These are phyloP conservation scores for Anguilla obscura DNA, from an alignment of 2,797 vertebrate genomes.

Conservation along the genomic window DNA sequence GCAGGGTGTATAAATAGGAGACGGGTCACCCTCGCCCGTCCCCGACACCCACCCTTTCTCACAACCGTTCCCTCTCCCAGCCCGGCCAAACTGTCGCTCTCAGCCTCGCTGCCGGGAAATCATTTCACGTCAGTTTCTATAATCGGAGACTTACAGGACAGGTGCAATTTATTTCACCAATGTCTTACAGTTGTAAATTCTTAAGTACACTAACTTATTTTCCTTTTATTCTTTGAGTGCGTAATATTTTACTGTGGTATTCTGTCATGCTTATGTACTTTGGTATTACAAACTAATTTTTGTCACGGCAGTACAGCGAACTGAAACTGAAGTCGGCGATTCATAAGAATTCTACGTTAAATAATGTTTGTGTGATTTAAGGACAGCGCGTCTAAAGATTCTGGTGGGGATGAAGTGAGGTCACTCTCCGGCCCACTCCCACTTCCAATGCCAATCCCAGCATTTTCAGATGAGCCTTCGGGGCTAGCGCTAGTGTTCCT, in stretches of 20 bases:
- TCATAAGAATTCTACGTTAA: neutral
- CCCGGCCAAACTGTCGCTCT: neutral
- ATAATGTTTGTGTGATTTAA: neutral
- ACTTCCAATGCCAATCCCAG: neutral
- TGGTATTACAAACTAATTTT: neutral
- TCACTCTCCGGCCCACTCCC: neutral
- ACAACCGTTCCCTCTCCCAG: neutral
- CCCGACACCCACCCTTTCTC: neutral
- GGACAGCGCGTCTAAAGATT: neutral
- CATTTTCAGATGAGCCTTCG: neutral
- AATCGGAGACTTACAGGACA: neutral
- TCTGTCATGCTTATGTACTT: neutral
- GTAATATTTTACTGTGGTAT: neutral
- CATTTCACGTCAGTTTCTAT: neutral
- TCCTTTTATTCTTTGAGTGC: neutral
- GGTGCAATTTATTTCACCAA: conserved; percentile 1
- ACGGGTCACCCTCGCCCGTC: conserved; percentile 27
- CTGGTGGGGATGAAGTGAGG: neutral
- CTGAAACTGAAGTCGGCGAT: neutral
- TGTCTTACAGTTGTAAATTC: neutral
- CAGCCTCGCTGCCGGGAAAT: neutral
- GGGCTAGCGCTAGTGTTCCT: neutral
- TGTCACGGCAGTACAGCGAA: neutral
- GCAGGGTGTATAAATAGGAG: conserved; percentile 42
- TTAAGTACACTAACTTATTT: neutral